Percentiles rank a stretch among this genome's conserved stretches.
These are phyloP conservation scores for Drosophila trapezifrons DNA, from an alignment of 1,140 invertebrate species.

Conservation along the genomic window DNA sequence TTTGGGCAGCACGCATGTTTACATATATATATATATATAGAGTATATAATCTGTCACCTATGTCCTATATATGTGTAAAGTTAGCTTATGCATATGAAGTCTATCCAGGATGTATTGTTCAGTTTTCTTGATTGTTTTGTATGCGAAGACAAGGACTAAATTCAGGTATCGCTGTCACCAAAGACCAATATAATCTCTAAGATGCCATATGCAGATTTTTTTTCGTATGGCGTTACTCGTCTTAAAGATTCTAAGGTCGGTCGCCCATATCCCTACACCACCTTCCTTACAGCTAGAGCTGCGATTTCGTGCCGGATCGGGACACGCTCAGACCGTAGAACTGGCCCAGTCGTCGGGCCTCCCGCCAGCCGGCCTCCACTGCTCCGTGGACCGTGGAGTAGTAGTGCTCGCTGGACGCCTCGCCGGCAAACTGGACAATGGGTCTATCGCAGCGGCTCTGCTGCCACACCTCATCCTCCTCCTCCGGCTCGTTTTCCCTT, in stretches of 20 bases:
- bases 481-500: constrained; percentile 12
- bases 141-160: constrained; percentile 38
- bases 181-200: no score
- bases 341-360: constrained; percentile 86
- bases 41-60: constrained; percentile 24
- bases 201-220: no score
- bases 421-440: constrained; percentile 89
- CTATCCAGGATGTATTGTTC: constrained; percentile 66
- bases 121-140: constrained; percentile 59
- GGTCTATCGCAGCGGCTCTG: constrained; percentile 85
- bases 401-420: constrained; percentile 88
- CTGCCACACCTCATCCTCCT: constrained; percentile 19
- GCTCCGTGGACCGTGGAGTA: constrained; percentile 93
- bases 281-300: constrained; percentile 61
- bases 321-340: constrained; percentile 63
- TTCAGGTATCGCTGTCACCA: constrained; percentile 42
- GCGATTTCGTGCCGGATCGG: constrained; percentile 52
- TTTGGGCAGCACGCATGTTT: constrained; percentile 47
- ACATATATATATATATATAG: constrained; percentile 35
- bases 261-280: constrained; percentile 18
- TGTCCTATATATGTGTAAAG: constrained; percentile 38
- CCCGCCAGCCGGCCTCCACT: constrained; percentile 90
- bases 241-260: no score
- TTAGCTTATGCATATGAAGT: constrained; percentile 58
- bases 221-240: no score